Conservation (phyloP, 2,888 invertebrate species). For the Limenitis arthemis region DNA sequence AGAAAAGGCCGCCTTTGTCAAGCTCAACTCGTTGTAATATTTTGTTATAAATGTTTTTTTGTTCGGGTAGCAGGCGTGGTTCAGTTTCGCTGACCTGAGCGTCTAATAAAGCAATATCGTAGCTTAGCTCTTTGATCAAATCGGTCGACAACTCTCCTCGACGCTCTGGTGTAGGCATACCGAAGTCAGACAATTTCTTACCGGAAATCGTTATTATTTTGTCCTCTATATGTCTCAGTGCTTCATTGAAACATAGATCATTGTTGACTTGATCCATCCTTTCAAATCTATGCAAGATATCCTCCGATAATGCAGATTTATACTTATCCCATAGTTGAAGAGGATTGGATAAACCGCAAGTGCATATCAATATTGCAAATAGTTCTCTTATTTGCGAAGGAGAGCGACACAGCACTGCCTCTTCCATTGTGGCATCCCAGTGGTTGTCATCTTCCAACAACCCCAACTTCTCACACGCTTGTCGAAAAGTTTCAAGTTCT, state of each 20-base stretch:
- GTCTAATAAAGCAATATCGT: too few relatives aligned
- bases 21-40: too few relatives aligned
- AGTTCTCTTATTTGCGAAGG: conserved; percentile 21
- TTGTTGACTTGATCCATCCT: conserved; percentile 19
- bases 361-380: conserved; percentile 25
- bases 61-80: too few relatives aligned
- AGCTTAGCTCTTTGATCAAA: too few relatives aligned
- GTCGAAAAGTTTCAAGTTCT: conserved; percentile 29
- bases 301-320: conserved; percentile 9
- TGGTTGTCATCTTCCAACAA: conserved; percentile 32
- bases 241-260: conserved; percentile 24
- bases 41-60: too few relatives aligned
- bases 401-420: conserved; percentile 22
- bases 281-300: too few relatives aligned
- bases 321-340: conserved; percentile 24
- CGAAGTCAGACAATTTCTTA: conserved; percentile 26
- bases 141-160: too few relatives aligned
- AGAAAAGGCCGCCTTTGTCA: too few relatives aligned
- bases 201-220: conserved; percentile 27
- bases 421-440: conserved; percentile 23
- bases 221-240: conserved; percentile 24
- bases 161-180: too few relatives aligned
- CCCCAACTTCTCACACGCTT: conserved; percentile 31
- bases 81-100: too few relatives aligned
- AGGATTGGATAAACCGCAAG: conserved; percentile 26